Evolutionary conservation across 1,140 invertebrate species (phyloP).

Genomic region (Leguminivora glycinivorella): DNA sequence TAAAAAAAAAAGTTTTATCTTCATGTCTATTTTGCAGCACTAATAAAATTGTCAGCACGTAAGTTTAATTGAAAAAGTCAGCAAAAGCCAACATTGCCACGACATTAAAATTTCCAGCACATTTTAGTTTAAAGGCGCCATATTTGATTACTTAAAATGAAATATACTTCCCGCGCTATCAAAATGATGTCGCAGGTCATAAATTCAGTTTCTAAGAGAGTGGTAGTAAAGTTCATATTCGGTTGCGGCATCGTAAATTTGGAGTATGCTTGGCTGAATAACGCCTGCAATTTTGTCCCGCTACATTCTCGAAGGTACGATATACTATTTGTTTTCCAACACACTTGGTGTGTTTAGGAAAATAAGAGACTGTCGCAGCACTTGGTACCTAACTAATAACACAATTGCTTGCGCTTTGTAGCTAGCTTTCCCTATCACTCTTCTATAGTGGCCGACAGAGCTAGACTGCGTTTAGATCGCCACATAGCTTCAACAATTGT

Average conservation of each 20-base stretch:
- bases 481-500: too few species aligned
- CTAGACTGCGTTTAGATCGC: too few species aligned
- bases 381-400: too few species aligned
- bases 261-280: constrained; percentile 1
- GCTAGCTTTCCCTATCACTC: too few species aligned
- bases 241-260: constrained; percentile 15
- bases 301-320: constrained; percentile 18
- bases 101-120: constrained; percentile 4
- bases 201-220: constrained; percentile 1
- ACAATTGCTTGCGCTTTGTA: too few species aligned
- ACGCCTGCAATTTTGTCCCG: constrained; percentile 23
- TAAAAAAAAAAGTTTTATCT: too few species aligned
- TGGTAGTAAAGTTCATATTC: constrained; percentile 22
- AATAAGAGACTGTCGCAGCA: not conserved
- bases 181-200: not conserved
- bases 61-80: constrained; percentile 8
- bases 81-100: not conserved
- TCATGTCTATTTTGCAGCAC: not conserved
- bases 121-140: constrained; percentile 18
- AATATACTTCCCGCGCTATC: constrained; percentile 18
- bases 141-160: constrained; percentile 27
- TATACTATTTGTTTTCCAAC: constrained; percentile 6
- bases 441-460: too few species aligned
- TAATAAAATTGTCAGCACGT: not conserved
- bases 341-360: not conserved